phyloP scores from a whole-genome alignment of 2,797 vertebrate genomes.

The Enteromius unitaeniatus region DNA sequence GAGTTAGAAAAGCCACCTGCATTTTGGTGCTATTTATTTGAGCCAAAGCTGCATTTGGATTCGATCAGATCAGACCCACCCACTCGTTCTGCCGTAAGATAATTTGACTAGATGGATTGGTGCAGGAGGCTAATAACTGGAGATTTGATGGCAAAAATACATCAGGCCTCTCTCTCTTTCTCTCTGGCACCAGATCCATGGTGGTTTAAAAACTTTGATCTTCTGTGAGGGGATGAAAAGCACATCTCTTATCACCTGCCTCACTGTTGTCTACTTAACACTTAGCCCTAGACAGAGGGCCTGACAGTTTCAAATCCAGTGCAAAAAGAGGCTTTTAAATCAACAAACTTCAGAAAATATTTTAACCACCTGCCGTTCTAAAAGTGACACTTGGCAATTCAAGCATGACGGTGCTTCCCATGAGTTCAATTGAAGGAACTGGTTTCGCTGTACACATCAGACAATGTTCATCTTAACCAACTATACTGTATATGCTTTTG shows the following conservation, averaged over 20 bases:
- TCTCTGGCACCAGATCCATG: constrained; percentile 28
- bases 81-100: constrained; percentile 52
- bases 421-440: neutral
- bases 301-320: constrained; percentile 54
- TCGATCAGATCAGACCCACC: constrained; percentile 63
- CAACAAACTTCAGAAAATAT: constrained; percentile 53
- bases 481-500: neutral
- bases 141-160: constrained; percentile 51
- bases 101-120: constrained; percentile 59
- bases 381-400: constrained; percentile 9
- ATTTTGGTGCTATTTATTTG: constrained; percentile 62
- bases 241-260: constrained; percentile 56
- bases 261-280: constrained; percentile 57
- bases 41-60: constrained; percentile 41
- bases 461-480: neutral
- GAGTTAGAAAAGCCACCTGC: constrained; percentile 45
- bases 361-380: constrained; percentile 16
- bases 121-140: constrained; percentile 56
- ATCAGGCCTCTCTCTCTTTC: neutral
- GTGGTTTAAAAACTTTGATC: constrained; percentile 54
- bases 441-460: neutral
- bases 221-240: constrained; percentile 55
- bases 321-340: constrained; percentile 54
- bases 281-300: constrained; percentile 41
- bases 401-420: neutral